These are phyloP conservation scores for Sinocyclocheilus maitianheensis DNA, from an alignment of 2,113 vertebrate species.

Conservation along the genomic window DNA sequence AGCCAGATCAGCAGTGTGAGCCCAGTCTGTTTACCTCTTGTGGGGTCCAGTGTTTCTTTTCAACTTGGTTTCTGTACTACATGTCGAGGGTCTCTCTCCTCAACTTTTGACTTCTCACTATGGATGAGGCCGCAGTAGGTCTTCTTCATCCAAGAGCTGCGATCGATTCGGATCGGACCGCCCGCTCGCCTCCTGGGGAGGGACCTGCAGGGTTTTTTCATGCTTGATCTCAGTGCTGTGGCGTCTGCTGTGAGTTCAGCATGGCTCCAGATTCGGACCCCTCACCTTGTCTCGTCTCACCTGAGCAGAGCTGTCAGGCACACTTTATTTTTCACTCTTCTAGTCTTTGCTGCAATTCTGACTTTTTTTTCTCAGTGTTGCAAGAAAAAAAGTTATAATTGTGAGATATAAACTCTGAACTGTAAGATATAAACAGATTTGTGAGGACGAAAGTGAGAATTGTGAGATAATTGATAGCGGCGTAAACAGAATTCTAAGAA, in stretches of 20 bases:
- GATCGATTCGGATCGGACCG: not conserved
- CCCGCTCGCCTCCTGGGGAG: not conserved
- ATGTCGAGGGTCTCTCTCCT: not conserved
- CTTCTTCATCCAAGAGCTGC: not conserved
- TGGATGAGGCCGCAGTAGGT: constrained; percentile 15
- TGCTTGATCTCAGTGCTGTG: not conserved
- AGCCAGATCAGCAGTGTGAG: not conserved
- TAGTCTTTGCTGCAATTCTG: not conserved
- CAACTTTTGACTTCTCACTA: not conserved
- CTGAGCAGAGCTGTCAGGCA: not conserved
- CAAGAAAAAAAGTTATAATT: no score
- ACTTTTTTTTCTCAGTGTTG: not conserved
- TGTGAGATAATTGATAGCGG: no score
- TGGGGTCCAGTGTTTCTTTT: not conserved
- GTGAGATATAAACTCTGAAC: no score
- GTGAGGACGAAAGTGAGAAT: no score
- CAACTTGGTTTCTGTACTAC: not conserved
- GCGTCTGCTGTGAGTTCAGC: constrained; percentile 16
- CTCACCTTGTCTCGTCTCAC: not conserved
- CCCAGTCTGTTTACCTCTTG: not conserved
- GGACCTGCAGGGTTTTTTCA: not conserved
- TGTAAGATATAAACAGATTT: no score
- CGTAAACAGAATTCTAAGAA: no score
- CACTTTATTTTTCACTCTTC: not conserved
- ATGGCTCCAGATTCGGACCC: not conserved